These are phyloP conservation scores for Rhinichthys osculus DNA, from an alignment of 2,797 vertebrate genomes.

Conservation along the genomic window DNA sequence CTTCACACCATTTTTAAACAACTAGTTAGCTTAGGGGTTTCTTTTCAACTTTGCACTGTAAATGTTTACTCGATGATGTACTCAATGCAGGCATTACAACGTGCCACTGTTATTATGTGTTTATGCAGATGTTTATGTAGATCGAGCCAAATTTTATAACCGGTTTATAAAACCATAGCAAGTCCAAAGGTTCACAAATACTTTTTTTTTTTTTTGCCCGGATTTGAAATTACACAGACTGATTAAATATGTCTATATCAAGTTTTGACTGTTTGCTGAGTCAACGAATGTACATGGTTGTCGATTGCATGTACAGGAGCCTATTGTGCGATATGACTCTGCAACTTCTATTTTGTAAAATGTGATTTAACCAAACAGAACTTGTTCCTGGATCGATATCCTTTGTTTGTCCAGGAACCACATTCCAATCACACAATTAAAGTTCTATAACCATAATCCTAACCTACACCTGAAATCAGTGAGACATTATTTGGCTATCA, in stretches of 20 bases:
- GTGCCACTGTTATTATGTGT: background rate
- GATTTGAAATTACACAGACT: background rate
- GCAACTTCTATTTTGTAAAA: background rate
- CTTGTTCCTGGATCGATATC: background rate
- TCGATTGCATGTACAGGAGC: background rate
- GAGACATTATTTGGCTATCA: background rate
- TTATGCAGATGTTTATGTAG: background rate
- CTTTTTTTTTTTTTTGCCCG: background rate
- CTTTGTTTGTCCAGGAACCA: constrained; percentile 20
- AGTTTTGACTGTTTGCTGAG: background rate
- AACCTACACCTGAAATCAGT: background rate
- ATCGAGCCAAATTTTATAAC: background rate
- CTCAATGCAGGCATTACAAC: background rate
- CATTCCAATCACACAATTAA: background rate
- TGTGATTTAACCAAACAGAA: background rate
- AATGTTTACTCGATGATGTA: background rate
- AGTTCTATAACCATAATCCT: background rate
- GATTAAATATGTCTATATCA: background rate
- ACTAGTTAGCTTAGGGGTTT: background rate
- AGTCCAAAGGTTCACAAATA: background rate
- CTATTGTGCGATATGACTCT: background rate
- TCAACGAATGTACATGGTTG: background rate
- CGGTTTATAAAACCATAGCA: background rate
- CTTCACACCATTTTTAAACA: background rate
- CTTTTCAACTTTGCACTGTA: background rate